Conservation (phyloP, 2,113 vertebrate genomes). For the Lepidothrix coronata region DNA sequence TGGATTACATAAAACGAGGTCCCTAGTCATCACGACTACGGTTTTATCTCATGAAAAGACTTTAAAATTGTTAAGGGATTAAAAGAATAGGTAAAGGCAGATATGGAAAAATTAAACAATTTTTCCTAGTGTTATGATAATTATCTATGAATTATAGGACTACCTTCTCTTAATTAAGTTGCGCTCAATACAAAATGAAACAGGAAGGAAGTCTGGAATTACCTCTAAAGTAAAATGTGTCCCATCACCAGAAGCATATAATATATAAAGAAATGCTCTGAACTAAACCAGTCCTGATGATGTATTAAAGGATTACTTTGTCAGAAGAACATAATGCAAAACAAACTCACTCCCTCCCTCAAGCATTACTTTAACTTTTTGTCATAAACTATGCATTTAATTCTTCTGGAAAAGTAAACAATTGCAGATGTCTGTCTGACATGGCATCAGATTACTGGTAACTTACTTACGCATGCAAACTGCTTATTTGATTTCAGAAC, state of each 20-base stretch:
- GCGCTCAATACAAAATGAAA: not conserved
- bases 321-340: not conserved
- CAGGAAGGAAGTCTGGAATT: not conserved
- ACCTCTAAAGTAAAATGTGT: not conserved
- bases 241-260: not conserved
- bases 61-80: not conserved
- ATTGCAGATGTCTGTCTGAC: not conserved
- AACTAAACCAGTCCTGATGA: not conserved
- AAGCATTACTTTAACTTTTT: not conserved
- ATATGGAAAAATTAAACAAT: not conserved
- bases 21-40: not conserved
- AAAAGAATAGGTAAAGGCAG: not conserved
- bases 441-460: not conserved
- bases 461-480: not conserved
- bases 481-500: not conserved
- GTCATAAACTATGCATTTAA: not conserved
- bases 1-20: not conserved
- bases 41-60: not conserved
- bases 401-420: slow-evolving; percentile 6
- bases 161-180: not conserved
- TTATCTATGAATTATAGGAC: not conserved
- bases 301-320: not conserved
- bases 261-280: not conserved
- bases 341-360: not conserved
- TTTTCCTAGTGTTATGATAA: not conserved